Evolutionary conservation across 2,888 invertebrate species (phyloP), one percentile per base, ranked within the genome.

Genomic region (Slavum lentiscoides): DNA sequence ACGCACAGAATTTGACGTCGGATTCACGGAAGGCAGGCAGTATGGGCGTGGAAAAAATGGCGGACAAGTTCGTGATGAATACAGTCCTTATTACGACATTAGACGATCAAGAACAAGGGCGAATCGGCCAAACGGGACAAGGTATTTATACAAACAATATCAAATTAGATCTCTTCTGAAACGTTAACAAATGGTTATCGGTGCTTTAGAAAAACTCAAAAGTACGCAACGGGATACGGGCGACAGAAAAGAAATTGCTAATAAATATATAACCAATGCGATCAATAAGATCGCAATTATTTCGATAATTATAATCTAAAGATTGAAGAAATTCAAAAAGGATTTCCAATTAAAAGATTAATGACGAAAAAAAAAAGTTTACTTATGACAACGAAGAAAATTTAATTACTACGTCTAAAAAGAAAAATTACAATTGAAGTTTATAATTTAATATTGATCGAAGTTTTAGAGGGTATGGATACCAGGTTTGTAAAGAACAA

Each of bases 1-100:
- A 68, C 90, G 99, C 85, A 96, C 97, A 81, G 99, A 99, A 87
- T 99, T 98, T 98, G 99, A 99, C 88, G 98, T 98, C 53, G 99
- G 99, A 2, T 99, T 99, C 87, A 91, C 95, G 83, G 99, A 99
- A 88, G 99, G 99, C 3, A 89, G 99, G 84, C 99, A 99, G 86
- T 99, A 95, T 88, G 99, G 99, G 53, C 90, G 99, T 84, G 99
- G 99, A 76, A 97, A 97, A 88, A 95, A 95, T 85, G 99, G 99
- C 76, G 98, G 99, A 85, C 98, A 98, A 91, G 95, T 98, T 6
- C 91, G 98, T 85, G 99, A 99, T 86, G 99, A 99, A 88, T 99
- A 98, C 86, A 90, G 98, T 86, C 96, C 95, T 83, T 98, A 99
- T 86, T 99, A 92, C 88, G 99, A 99, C 87, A 92, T 94, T 58